Conservation (phyloP, 2,797 vertebrate genomes). For the Scleropages formosus region DNA sequence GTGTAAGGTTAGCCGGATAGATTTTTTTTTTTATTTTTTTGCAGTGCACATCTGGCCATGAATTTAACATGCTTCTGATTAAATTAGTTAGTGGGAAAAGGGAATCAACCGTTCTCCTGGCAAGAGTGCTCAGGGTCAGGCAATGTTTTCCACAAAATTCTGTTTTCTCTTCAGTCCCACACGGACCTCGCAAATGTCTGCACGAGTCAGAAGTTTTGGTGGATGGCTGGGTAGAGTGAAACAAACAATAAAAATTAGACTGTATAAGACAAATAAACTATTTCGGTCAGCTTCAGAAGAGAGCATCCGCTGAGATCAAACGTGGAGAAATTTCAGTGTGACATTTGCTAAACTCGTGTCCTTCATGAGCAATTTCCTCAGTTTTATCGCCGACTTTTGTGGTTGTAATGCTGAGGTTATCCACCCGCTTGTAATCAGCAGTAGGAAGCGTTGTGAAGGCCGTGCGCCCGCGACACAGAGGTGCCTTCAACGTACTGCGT, state of each 20-base stretch:
- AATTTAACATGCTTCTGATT: background rate
- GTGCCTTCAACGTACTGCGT: background rate
- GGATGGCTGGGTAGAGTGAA: background rate
- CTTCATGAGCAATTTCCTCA: background rate
- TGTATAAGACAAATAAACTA: background rate
- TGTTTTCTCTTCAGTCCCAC: background rate
- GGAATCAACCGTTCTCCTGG: background rate
- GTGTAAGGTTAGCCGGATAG: background rate
- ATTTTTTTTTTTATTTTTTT: background rate
- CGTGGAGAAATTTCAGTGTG: no score
- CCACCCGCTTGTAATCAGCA: background rate
- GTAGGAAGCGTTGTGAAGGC: background rate
- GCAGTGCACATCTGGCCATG: slow-evolving; percentile 6
- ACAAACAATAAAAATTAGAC: background rate
- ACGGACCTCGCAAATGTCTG: background rate
- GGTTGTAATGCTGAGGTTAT: background rate
- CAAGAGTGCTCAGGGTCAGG: background rate
- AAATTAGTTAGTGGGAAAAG: background rate
- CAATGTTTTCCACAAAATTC: background rate
- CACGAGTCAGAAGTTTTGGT: background rate
- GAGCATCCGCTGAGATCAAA: background rate
- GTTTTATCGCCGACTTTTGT: background rate
- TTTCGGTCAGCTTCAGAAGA: background rate
- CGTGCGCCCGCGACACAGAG: no score
- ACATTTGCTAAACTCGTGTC: background rate